A percentile compares a stretch with the other conserved stretches of the same genome.
Conservation (phyloP, 2,797 vertebrate genomes). For the Steatocranus sp. region DNA sequence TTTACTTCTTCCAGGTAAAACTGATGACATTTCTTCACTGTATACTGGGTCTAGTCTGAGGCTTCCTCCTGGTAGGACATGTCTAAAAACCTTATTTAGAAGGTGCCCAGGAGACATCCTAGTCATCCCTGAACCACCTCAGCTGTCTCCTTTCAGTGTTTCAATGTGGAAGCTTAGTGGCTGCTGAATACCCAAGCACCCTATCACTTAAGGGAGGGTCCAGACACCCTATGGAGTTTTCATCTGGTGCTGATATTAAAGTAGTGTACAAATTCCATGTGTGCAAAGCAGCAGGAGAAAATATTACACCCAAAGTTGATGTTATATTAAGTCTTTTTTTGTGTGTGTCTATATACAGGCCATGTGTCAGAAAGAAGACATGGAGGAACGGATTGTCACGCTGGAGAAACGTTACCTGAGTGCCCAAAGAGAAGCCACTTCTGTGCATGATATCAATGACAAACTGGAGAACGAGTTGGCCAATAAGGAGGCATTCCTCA, state of each 20-base stretch:
- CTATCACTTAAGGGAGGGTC: not conserved
- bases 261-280: not conserved
- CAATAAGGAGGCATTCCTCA: conserved; percentile 96
- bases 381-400: conserved; percentile 98
- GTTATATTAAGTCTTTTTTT: not conserved
- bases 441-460: conserved; percentile 98
- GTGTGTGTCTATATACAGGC: conserved; percentile 74
- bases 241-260: not conserved
- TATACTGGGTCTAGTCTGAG: not conserved
- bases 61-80: not conserved
- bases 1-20: not conserved
- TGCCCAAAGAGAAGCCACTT: conserved; percentile 97
- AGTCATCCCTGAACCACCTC: not conserved
- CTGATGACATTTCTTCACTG: not conserved
- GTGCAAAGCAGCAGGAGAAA: not conserved
- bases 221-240: not conserved
- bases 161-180: not conserved
- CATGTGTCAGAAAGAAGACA: conserved; percentile 99
- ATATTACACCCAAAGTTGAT: not conserved
- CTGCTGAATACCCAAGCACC: not conserved
- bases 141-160: not conserved
- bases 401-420: conserved; percentile 98
- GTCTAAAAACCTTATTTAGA: not conserved
- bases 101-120: not conserved
- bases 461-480: conserved; percentile 97